Base-by-base conservation (phyloP, 1,140 invertebrate species). In the Atta texana region DNA sequence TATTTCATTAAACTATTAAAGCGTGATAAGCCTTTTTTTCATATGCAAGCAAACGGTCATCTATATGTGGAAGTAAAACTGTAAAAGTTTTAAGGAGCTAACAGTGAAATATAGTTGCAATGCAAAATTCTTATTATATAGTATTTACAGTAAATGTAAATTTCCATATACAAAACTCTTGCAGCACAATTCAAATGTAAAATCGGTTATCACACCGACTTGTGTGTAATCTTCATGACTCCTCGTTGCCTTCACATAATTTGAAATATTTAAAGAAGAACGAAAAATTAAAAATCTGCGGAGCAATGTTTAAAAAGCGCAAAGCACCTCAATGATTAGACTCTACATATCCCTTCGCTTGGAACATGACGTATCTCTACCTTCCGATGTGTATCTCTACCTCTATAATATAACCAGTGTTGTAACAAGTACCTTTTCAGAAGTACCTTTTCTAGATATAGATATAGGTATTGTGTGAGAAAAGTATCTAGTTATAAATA, bases 301-400 rank as follows among this genome's bases (percentile, higher is more conserved):
- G 51, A 85, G 68, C 66, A 87, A 72, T 76, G 64, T 53, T 57
- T 87, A 39, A 59, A 69, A 82, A 87, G 68, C 80, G 44, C 16
- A 89, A 84, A 90, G 88, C 78, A 86, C 74, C 76, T 53, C 59
- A 57, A 57, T 80, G 7, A 18, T 75, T 87, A 88, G 80, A 92
- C 75, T 91, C 89, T 91, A 90, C 87, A 89, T 81, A 44, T 69
- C 61, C 53, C 49, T 86, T 77, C 24, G 6, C 18, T 84, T n/a
- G 71, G 21, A 78, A 88, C 59, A 61, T 76, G 78, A 66, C 24
- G 82, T 61, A 75, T 75, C 21, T 75, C 72, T 75, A 75, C 71
- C 71, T 69, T 84, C 28, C 87, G 80, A 89, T 77, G 34, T 77
- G 53, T 91, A 88, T 92, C 92, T 92, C 92, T 93, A 93, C 92